Percentiles rank a stretch among this genome's conserved stretches.
Conservation (phyloP, 53 echinoderm and acorn worm genomes). For the Actinopyga echinites region DNA sequence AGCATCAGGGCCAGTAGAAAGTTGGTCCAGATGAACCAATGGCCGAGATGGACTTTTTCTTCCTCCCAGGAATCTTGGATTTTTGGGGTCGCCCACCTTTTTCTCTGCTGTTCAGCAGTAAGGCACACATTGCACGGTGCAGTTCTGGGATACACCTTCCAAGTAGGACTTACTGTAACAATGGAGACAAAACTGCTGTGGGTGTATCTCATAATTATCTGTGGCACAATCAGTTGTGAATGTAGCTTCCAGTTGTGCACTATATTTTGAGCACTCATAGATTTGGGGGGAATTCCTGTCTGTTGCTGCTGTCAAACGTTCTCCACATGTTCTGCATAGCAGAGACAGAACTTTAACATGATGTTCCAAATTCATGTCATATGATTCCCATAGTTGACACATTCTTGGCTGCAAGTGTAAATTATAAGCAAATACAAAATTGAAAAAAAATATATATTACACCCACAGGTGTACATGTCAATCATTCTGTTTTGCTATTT, state of each 20-base stretch:
- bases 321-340: too few relatives aligned
- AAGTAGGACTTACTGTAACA: constrained; percentile 6
- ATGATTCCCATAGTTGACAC: too few relatives aligned
- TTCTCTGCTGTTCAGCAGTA: background rate
- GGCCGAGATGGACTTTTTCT: background rate
- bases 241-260: background rate
- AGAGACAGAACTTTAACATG: too few relatives aligned
- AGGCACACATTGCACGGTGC: background rate
- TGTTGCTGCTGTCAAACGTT: too few relatives aligned
- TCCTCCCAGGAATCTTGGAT: background rate
- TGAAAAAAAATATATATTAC: too few relatives aligned
- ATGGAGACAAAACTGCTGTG: background rate
- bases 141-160: background rate
- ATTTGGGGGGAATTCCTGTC: too few relatives aligned
- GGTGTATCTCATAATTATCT: constrained; percentile 10
- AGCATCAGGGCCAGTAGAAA: background rate
- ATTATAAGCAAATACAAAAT: too few relatives aligned
- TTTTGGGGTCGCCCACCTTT: background rate
- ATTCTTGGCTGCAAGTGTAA: too few relatives aligned
- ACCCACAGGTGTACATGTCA: too few relatives aligned
- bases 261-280: background rate
- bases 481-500: too few relatives aligned
- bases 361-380: too few relatives aligned
- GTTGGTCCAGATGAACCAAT: background rate
- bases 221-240: background rate